Evolutionary conservation across 2,888 invertebrate genomes (phyloP).

Genomic region (Galerucella nymphaeae): DNA sequence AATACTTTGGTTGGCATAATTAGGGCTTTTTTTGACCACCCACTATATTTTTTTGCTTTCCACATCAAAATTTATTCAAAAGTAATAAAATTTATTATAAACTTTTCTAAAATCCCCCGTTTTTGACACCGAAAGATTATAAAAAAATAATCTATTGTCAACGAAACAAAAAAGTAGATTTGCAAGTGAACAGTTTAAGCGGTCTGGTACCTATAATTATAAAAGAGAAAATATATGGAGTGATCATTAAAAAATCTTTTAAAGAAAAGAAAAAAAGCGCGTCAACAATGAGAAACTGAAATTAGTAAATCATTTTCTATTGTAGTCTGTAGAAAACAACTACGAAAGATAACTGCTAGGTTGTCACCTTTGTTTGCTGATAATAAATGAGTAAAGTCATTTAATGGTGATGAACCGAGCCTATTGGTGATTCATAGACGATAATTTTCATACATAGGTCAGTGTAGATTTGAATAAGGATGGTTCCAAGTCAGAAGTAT

Average conservation of each 20-base stretch:
- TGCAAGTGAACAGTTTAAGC: conserved; percentile 9
- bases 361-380: neutral
- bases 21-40: too few species aligned
- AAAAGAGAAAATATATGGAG: conserved; percentile 20
- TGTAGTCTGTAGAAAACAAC: conserved; percentile 4
- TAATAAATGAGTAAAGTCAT: conserved; percentile 5
- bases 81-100: too few species aligned
- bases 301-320: conserved; percentile 19
- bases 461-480: too few species aligned
- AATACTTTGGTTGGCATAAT: too few species aligned
- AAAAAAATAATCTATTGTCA: conserved; percentile 1
- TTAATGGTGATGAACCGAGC: conserved; percentile 2
- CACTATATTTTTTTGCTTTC: too few species aligned
- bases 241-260: conserved; percentile 8
- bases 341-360: neutral
- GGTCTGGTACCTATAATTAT: neutral
- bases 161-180: conserved; percentile 4
- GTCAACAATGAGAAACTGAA: conserved; percentile 21
- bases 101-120: too few species aligned
- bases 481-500: too few species aligned
- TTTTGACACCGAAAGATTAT: neutral
- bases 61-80: too few species aligned
- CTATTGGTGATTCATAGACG: neutral
- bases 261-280: neutral
- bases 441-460: too few species aligned